These are phyloP conservation scores for Pyrocoelia pectoralis DNA, from an alignment of 2,888 invertebrate genomes.

Conservation along the genomic window DNA sequence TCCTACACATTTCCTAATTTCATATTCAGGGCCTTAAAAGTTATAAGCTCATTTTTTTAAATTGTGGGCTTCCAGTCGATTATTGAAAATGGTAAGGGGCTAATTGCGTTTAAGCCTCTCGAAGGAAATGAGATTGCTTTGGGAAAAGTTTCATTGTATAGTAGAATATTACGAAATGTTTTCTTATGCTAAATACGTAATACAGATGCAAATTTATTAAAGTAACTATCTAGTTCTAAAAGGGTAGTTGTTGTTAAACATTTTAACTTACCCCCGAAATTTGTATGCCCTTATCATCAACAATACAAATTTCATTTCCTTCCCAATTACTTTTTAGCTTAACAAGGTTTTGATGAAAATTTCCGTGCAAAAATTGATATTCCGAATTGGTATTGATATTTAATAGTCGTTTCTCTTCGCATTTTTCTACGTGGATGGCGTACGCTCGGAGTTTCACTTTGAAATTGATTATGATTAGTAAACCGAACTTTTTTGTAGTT, in stretches of 20 bases:
- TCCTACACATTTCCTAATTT: constrained; percentile 3
- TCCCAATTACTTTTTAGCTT: background rate
- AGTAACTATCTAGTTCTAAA: constrained; percentile 3
- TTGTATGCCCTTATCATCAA: background rate
- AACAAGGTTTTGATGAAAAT: background rate
- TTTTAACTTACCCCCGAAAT: background rate
- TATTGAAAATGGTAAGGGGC: constrained; percentile 18
- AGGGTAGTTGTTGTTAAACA: background rate
- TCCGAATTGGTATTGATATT: background rate
- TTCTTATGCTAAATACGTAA: constrained; percentile 27
- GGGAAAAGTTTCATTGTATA: constrained; percentile 8
- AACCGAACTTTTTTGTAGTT: too few species aligned
- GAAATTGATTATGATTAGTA: too few species aligned
- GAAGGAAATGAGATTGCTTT: constrained; percentile 12
- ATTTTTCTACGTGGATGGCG: too few species aligned
- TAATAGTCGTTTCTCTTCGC: too few species aligned
- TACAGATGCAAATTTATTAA: constrained; percentile 24
- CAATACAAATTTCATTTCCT: background rate
- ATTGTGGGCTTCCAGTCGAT: constrained; percentile 18
- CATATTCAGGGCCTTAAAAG: constrained; percentile 10
- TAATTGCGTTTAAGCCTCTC: constrained; percentile 14
- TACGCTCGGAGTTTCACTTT: too few species aligned
- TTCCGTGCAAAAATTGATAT: background rate
- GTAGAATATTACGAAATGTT: constrained; percentile 20
- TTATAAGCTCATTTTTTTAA: constrained; percentile 17